phyloP scores from a whole-genome alignment of 2,797 vertebrate genomes.

The Silurus lanzhouensis region DNA sequence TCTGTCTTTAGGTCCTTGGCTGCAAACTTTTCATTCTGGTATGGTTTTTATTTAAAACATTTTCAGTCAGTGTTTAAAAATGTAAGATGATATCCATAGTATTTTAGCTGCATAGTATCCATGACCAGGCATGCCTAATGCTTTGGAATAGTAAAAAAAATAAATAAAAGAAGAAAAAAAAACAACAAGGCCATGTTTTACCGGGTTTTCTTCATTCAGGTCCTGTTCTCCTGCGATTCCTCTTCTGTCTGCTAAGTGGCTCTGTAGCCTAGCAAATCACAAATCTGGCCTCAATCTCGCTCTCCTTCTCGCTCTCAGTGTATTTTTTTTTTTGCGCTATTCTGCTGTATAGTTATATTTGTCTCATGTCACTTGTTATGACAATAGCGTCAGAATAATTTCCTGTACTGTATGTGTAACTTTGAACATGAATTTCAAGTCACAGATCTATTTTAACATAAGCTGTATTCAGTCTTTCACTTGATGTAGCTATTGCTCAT shows the following conservation, averaged over 20 bases:
- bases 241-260: slow-evolving; percentile 76
- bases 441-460: neutral
- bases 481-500: slow-evolving; percentile 11
- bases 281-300: slow-evolving; percentile 14
- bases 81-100: neutral
- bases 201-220: neutral
- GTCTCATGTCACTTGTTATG: slow-evolving; percentile 43
- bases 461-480: neutral
- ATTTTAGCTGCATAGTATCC: neutral
- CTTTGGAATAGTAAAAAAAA: neutral
- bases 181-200: neutral
- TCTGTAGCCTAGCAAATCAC: slow-evolving; percentile 78
- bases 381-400: slow-evolving; percentile 33
- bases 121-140: neutral
- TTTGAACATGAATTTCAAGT: slow-evolving; percentile 1
- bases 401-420: slow-evolving; percentile 12
- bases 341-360: slow-evolving; percentile 20
- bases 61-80: neutral
- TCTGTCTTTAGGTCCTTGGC: neutral
- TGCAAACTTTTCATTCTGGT: neutral
- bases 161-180: no score
- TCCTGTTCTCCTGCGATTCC: slow-evolving; percentile 70
- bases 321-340: slow-evolving; percentile 40
- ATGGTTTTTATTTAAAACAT: neutral
- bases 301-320: slow-evolving; percentile 10